Conservation (phyloP, 2,113 vertebrate genomes). For the Larimichthys crocea region DNA sequence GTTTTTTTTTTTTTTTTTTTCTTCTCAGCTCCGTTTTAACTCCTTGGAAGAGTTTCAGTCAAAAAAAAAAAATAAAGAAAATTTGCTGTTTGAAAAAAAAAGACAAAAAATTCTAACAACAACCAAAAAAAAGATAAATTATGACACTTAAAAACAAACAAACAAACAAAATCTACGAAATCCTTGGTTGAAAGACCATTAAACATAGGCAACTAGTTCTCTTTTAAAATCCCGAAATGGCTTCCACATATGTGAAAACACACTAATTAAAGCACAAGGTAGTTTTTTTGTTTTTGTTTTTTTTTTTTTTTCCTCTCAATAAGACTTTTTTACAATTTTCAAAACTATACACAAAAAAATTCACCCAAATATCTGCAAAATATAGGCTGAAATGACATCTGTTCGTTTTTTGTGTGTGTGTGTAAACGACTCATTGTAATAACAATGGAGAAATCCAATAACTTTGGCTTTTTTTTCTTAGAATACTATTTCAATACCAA, state of each 20-base stretch:
- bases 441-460: conserved; percentile 42
- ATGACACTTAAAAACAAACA: neutral
- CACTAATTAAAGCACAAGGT: conserved; percentile 7
- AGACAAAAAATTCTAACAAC: neutral
- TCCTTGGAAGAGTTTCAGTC: conserved; percentile 47
- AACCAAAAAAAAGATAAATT: neutral
- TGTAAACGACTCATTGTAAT: conserved; percentile 43
- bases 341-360: conserved; percentile 16
- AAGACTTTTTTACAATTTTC: neutral
- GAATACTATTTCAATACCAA: conserved; percentile 18
- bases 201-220: conserved; percentile 34
- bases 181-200: conserved; percentile 9
- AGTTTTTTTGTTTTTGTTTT: no score
- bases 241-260: conserved; percentile 30
- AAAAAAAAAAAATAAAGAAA: conserved; percentile 16
- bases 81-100: neutral
- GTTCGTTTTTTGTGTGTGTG: neutral
- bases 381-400: conserved; percentile 36
- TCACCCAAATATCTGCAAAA: conserved; percentile 33
- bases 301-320: neutral
- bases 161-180: neutral
- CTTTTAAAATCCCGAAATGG: conserved; percentile 34
- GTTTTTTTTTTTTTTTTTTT: neutral
- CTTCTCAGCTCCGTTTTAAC: conserved; percentile 6
- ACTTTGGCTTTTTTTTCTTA: conserved; percentile 36